Evolutionary conservation across 2,113 vertebrate genomes (phyloP).

Genomic region (Platysternon megacephalum): DNA sequence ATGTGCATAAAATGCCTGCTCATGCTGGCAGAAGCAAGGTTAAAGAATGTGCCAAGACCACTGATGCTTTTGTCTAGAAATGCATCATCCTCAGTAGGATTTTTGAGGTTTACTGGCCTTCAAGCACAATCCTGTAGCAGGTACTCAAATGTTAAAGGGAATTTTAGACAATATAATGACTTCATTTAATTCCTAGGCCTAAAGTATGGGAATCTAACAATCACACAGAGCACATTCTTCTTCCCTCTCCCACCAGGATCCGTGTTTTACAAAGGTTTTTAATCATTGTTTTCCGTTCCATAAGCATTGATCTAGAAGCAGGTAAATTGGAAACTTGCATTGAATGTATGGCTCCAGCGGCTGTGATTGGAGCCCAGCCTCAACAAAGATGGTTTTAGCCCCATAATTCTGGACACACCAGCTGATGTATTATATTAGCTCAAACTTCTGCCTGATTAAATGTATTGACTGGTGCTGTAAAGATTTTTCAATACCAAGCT

Average conservation of each 20-base stretch:
- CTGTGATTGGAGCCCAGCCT: accelerated
- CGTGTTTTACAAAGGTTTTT: background rate
- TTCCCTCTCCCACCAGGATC: background rate
- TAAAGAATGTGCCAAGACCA: slow-evolving; percentile 60
- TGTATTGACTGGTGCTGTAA: background rate
- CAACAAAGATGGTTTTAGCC: background rate
- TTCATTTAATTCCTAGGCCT: slow-evolving; percentile 1
- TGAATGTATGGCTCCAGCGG: background rate
- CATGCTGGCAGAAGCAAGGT: background rate
- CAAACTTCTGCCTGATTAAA: background rate
- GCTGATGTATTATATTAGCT: background rate
- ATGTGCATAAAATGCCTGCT: slow-evolving; percentile 17
- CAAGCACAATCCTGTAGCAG: background rate
- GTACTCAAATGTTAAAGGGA: slow-evolving; percentile 20
- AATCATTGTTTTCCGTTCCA: background rate
- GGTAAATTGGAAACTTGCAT: accelerated
- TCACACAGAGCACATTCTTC: background rate
- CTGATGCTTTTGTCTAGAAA: background rate
- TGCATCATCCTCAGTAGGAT: background rate
- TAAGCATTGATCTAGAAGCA: background rate
- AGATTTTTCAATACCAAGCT: background rate
- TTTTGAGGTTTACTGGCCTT: background rate
- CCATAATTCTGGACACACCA: background rate
- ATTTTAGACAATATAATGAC: background rate
- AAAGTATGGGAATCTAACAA: background rate